Percentiles rank a stretch among this genome's conserved stretches.
These are phyloP conservation scores for Cochlearius cochlearius DNA, from an alignment of 2,113 vertebrate species.

Conservation along the genomic window DNA sequence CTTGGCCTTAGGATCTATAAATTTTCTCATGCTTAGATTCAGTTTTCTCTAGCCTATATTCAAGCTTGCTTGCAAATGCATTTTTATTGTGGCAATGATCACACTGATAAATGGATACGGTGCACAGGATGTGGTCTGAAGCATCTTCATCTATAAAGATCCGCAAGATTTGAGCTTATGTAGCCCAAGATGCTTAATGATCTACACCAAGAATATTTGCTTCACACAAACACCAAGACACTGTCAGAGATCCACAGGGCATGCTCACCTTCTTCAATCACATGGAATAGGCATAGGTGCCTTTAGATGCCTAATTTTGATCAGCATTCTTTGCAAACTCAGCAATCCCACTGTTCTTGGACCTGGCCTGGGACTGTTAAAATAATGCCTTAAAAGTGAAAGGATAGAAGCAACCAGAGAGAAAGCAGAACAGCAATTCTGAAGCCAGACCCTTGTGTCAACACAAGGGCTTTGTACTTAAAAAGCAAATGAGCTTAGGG, in stretches of 20 bases:
- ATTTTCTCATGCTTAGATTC: not conserved
- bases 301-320: not conserved
- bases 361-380: not conserved
- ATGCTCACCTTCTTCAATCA: not conserved
- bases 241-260: not conserved
- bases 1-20: not conserved
- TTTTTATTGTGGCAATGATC: not conserved
- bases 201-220: not conserved
- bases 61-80: not conserved
- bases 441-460: not conserved
- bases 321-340: not conserved
- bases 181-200: not conserved
- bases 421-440: not conserved
- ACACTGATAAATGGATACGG: not conserved
- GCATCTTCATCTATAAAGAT: not conserved
- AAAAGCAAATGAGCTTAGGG: not conserved
- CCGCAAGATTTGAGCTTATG: not conserved
- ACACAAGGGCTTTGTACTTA: not conserved
- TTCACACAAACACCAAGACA: not conserved
- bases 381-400: not conserved
- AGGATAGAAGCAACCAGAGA: not conserved
- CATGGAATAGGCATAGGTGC: accelerated
- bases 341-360: not conserved
- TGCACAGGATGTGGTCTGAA: not conserved
- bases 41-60: not conserved